Percentiles rank a stretch among this genome's conserved stretches.
phyloP scores from a whole-genome alignment of 2,888 invertebrate species.

The Poecilobothrus nobilitatus region DNA sequence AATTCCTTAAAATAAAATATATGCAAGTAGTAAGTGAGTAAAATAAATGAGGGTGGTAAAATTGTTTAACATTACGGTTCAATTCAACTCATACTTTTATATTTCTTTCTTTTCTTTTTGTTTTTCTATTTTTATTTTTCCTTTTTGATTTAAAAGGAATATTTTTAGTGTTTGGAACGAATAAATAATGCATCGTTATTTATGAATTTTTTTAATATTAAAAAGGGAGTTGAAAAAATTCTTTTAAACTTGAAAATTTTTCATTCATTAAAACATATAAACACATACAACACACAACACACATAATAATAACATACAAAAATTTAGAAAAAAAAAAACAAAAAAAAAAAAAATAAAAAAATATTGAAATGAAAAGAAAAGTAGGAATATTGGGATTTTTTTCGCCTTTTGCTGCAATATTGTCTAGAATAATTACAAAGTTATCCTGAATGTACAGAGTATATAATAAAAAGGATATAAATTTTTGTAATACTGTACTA shows the following conservation, averaged over 20 bases:
- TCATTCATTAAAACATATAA: not conserved
- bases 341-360: not conserved
- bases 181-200: slow-evolving; percentile 3
- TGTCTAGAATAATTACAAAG: not conserved
- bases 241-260: not conserved
- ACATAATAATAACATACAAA: too few species aligned
- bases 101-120: too few species aligned
- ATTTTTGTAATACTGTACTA: too few species aligned
- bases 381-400: too few species aligned
- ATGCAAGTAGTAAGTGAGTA: too few species aligned
- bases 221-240: not conserved
- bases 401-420: not conserved
- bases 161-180: not conserved
- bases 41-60: not conserved
- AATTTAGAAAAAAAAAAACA: not conserved
- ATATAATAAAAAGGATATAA: too few species aligned
- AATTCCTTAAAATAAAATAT: too few species aligned
- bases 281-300: too few species aligned
- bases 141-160: too few species aligned
- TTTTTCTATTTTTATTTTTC: too few species aligned
- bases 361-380: not conserved
- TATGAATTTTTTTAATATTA: not conserved
- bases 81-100: too few species aligned
- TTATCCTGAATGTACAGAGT: too few species aligned
- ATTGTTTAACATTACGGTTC: not conserved